phyloP scores from a whole-genome alignment of 2,888 invertebrate species.

The Hedychridium roseum region DNA sequence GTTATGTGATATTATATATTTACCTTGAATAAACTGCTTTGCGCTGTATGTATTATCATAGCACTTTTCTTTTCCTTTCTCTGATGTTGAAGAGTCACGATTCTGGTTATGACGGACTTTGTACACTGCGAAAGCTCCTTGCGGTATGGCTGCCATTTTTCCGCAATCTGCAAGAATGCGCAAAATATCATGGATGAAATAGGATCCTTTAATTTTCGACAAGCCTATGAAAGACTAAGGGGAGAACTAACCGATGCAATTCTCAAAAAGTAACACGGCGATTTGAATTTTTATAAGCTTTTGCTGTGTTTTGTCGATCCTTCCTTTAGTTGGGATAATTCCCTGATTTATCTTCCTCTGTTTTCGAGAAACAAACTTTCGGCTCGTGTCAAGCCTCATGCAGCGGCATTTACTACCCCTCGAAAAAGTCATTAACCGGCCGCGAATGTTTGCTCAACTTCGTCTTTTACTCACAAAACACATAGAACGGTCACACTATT shows the following conservation, averaged over 20 bases:
- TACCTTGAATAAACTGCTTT: constrained; percentile 28
- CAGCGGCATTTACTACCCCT: constrained; percentile 30
- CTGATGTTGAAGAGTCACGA: constrained; percentile 34
- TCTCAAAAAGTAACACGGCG: constrained; percentile 43
- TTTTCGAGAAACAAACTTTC: constrained; percentile 17
- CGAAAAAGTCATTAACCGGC: constrained; percentile 40
- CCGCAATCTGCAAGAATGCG: constrained; percentile 45
- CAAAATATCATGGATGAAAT: neutral
- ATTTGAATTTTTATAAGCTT: constrained; percentile 28
- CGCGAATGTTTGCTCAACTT: neutral
- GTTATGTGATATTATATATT: neutral
- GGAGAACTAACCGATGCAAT: constrained; percentile 42
- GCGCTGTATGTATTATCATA: constrained; percentile 34
- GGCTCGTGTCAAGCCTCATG: constrained; percentile 37
- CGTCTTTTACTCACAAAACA: no score
- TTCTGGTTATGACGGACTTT: constrained; percentile 72
- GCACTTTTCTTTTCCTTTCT: constrained; percentile 16
- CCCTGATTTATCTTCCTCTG: constrained; percentile 15
- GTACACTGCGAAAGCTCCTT: constrained; percentile 76
- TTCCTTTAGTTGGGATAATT: no score
- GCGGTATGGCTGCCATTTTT: constrained; percentile 79
- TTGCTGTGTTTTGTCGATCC: constrained; percentile 4
- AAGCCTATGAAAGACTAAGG: neutral
- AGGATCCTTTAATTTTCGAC: neutral
- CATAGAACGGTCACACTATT: no score